Conservation (phyloP, 2,113 vertebrate genomes). For the Saccopteryx leptura region DNA sequence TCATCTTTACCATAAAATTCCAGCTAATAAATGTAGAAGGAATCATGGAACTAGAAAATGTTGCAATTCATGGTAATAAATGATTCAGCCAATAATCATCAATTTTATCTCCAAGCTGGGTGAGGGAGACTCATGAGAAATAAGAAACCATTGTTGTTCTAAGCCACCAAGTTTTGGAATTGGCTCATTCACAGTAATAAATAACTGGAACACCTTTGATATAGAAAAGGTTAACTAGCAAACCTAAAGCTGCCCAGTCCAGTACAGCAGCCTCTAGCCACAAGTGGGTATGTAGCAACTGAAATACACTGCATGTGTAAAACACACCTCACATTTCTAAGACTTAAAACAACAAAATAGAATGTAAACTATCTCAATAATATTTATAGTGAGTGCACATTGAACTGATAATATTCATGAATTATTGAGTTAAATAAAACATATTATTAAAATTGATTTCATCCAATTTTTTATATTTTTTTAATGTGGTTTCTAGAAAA, state of each 20-base stretch:
- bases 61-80: background rate
- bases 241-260: background rate
- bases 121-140: background rate
- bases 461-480: background rate
- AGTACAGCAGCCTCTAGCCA: background rate
- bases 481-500: background rate
- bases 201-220: background rate
- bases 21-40: constrained; percentile 8
- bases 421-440: background rate
- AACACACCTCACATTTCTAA: background rate
- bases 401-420: background rate
- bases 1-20: constrained; percentile 2
- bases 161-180: background rate
- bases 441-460: background rate
- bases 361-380: background rate
- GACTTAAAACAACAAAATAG: background rate
- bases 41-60: background rate
- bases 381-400: background rate
- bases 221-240: background rate
- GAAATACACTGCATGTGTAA: background rate
- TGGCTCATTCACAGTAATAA: background rate
- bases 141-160: background rate
- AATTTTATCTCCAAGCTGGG: background rate
- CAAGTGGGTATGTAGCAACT: background rate
- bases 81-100: background rate